Base-by-base conservation (phyloP, 2,113 vertebrate species). In the Myiozetetes cayanensis region DNA sequence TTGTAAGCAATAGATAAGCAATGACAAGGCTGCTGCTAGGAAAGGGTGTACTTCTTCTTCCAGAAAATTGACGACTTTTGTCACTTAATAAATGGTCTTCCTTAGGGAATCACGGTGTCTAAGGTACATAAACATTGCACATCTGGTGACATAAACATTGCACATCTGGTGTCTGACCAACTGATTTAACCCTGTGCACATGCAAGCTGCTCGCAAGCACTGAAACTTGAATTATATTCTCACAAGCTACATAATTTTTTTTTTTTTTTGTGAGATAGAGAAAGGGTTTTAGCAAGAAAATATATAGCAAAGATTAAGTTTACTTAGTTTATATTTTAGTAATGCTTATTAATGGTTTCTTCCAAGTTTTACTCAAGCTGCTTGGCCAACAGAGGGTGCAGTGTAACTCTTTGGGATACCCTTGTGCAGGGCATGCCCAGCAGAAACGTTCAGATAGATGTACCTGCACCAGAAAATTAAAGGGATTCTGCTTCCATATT, bases 361-460 rank as follows among this genome's bases (percentile, higher is more conserved):
- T 17, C 16, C 16, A 6, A 53, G 43, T 83, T n/a, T 83, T 52
- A 8, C 44, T 77, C 20, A 43, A 43, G 18, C 25, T 16, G 6
- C 24, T 89, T 5, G 6, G 53, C 87, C 93, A 87, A 81, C 65
- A 96, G 91, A 84, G 70, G 80, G 84, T 87, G 91, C 73, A 74
- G 7, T 63, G 10, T 33, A 85, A 46, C 52, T 66, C 33, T 76
- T 68, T 27, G 10, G 31, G 39, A 14, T 71, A 33, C 4, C 30
- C 13, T 47, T 44, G 28, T 58, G 50, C 46, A 47, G 58, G 58
- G 19, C 2, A 0, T 4, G 4, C 6, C 9, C 49, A 73, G 39
- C 25, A 39, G 73, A 35, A 84, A 14, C 33, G 63, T 70, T 84
- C 53, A n/a, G n/a, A 17, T 27, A n/a, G 37, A 17, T 27, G 4